phyloP scores from a whole-genome alignment of 2,888 invertebrate species.

The Thecophora atra region DNA sequence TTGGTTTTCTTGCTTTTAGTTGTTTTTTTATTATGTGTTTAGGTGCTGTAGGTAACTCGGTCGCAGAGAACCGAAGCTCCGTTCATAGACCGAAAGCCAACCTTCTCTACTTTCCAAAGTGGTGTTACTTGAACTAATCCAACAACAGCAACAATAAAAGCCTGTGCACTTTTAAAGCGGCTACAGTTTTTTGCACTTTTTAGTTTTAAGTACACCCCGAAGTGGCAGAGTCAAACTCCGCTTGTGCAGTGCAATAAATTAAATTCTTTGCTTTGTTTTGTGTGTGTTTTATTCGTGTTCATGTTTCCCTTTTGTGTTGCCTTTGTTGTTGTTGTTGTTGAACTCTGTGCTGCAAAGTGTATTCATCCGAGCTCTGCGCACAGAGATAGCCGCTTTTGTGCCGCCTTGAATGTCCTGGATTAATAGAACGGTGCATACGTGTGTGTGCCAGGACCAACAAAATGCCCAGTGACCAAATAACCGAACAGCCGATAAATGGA shows the following conservation, averaged over 20 bases:
- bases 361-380: not conserved
- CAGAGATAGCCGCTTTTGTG: not conserved
- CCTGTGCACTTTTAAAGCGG: not conserved
- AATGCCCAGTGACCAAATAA: not conserved
- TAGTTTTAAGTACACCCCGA: constrained; percentile 6
- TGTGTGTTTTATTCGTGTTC: no score
- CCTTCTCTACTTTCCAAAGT: not conserved
- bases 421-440: not conserved
- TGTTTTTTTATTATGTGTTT: constrained; percentile 7
- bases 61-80: not conserved
- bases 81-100: not conserved
- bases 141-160: not conserved
- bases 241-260: constrained; percentile 19
- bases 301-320: no score
- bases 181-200: not conserved
- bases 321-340: not conserved
- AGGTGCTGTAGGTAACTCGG: not conserved
- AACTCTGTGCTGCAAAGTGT: not conserved
- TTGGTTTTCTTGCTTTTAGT: constrained; percentile 3
- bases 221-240: constrained; percentile 12
- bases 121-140: not conserved
- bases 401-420: no score
- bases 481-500: constrained; percentile 4
- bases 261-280: constrained; percentile 2
- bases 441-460: not conserved